Evolutionary conservation across 1,140 invertebrate genomes (phyloP).

Genomic region (Ostrea denselamellosa): DNA sequence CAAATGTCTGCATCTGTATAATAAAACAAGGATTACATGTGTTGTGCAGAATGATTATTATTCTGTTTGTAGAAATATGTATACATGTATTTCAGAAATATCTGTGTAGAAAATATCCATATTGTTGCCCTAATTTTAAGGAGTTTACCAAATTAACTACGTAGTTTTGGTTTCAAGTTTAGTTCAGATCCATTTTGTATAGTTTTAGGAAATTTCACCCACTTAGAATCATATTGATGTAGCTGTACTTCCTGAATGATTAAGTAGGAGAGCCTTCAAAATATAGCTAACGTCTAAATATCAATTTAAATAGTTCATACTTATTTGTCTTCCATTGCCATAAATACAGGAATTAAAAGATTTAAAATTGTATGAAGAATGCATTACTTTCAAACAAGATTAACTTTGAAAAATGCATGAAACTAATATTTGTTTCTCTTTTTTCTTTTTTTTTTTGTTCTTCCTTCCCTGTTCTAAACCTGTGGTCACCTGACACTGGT

Average conservation of each 20-base stretch:
- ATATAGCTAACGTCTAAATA: no score
- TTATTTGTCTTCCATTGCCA: no score
- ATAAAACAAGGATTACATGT: no score
- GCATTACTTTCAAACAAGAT: background rate
- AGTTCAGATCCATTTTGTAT: background rate
- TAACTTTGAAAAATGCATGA: background rate
- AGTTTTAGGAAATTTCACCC: background rate
- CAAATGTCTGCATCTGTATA: background rate
- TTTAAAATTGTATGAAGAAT: background rate
- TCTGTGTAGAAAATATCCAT: no score
- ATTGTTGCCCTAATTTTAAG: background rate
- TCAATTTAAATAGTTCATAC: no score
- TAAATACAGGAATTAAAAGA: no score
- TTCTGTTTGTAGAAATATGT: background rate
- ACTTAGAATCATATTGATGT: background rate
- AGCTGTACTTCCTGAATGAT: no score
- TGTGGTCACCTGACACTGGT: background rate
- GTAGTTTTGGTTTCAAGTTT: background rate
- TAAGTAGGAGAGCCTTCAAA: no score
- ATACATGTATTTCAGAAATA: no score
- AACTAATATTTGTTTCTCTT: constrained; percentile 8
- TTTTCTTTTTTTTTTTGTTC: background rate
- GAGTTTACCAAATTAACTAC: background rate
- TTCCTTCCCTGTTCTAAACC: background rate
- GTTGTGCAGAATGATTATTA: background rate